Base-by-base conservation (phyloP, 2,797 vertebrate species). In the Ctenopoma multispine region DNA sequence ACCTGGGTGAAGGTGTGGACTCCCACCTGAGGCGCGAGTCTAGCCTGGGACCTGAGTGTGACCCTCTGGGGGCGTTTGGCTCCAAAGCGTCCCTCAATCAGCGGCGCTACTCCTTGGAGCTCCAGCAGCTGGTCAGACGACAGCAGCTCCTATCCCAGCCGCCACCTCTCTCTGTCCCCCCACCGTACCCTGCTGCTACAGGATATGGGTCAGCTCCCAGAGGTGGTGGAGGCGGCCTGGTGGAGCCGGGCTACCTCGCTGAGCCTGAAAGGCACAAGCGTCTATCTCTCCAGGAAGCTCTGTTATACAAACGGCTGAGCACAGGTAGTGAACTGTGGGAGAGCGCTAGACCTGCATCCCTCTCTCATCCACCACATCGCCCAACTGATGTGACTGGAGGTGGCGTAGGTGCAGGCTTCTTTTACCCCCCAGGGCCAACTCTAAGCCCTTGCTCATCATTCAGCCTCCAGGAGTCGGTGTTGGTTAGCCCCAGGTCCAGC, bases 401-500 rank as follows among this genome's bases (percentile, higher is more conserved):
- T 10, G 84, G 88, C 0, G 81, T 82, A 0, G 91, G 86, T 21
- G 90, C 89, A 9, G 86, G 86, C 14, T 91, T 92, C 85, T 92
- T 94, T 38, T 93, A 93, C 46, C 91, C 92, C 0, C 76, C 90
- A 0, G 93, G 93, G 11, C 91, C 92, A 0, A 83, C 94, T 1
- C 76, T 94, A 69, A 95, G 95, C 79, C 94, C 95, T 3, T 93
- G 94, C 85, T 96, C 95, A 1, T 95, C 94, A 1, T 95, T 96
- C 87, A 95, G 95, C 74, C 90, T 95, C 58, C 95, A 96, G 82
- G 95, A 95, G 80, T 94, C 95, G 0, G 84, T 95, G 72, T 82
- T 94, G 87, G 92, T 92, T 21, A 97, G 96, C 70, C 95, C 96
- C 55, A 90, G 96, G 75, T 96, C 95, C 83, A 96, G 96, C 79